These are phyloP conservation scores for Trochalopteron elliotii DNA, from an alignment of 2,113 vertebrate species.

Conservation along the genomic window DNA sequence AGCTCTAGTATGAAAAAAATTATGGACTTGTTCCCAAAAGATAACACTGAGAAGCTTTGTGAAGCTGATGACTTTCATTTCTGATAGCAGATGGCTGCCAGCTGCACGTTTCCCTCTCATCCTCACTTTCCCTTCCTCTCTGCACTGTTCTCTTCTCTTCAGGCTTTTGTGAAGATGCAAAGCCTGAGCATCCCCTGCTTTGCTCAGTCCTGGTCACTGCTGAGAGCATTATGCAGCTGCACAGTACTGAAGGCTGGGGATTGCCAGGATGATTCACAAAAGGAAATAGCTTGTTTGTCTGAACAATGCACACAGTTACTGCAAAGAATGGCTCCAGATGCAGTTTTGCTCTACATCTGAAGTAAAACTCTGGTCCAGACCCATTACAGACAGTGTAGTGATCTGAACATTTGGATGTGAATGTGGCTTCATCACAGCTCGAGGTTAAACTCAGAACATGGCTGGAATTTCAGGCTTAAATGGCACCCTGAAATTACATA, in stretches of 20 bases:
- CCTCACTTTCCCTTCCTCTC: background rate
- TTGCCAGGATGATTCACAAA: background rate
- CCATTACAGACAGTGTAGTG: background rate
- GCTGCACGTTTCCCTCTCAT: background rate
- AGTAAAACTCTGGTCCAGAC: background rate
- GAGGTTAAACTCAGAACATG: background rate
- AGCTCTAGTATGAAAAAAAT: slow-evolving; percentile 9
- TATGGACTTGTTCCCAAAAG: slow-evolving; percentile 14
- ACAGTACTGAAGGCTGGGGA: background rate
- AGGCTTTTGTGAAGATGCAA: slow-evolving; percentile 4
- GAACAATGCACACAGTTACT: background rate
- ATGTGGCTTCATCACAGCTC: background rate
- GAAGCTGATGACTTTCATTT: background rate
- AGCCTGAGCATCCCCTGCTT: background rate
- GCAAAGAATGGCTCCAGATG: background rate
- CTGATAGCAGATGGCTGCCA: slow-evolving; percentile 37
- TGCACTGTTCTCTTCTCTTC: background rate
- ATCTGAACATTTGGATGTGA: background rate
- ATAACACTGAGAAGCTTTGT: slow-evolving; percentile 9
- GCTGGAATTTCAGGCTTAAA: background rate
- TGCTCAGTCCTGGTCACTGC: background rate
- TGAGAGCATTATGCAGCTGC: background rate
- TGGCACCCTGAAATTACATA: background rate
- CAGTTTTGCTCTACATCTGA: background rate
- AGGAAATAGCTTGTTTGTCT: slow-evolving; percentile 32